Evolutionary conservation across 37 sponge, comb jelly and placozoan genomes (phyloP), one percentile per base, ranked within the genome.

Genomic region (Corticium candelabrum): DNA sequence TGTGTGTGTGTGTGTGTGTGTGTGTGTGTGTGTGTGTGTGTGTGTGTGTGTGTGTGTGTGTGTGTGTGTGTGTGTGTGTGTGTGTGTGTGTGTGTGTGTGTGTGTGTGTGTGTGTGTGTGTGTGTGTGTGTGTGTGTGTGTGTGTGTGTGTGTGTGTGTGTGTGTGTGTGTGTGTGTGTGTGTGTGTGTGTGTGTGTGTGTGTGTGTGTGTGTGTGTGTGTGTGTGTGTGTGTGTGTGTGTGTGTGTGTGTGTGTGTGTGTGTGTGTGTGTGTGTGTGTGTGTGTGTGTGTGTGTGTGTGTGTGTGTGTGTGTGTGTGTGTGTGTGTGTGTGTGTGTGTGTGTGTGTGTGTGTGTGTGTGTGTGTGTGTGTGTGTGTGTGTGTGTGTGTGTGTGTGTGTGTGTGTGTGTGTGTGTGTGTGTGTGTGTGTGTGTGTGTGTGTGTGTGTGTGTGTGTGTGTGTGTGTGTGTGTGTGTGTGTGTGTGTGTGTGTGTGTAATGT

Each of bases 331-430:
- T 43, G 56, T 43, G 56, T 43, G 56, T 43, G 56, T 43, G 56
- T 43, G 56, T 43, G 56, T 43, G 56, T 43, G 56, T 43, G 56
- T 43, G 56, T 43, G 56, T 43, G 56, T 43, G 56, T 43, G 56
- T 43, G 56, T 43, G 56, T 43, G 56, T 43, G 56, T 43, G 56
- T 43, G 77, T 76, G 39, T 3, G 41, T 39, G 3, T 39, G 77
- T 76, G 41, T 36, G 3, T 37, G 77, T 76, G 77, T 2, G 39
- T 77, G 50, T 41, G 67, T 43, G 43, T 41, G 78, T 77, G 77
- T n/a, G 41, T 77, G 50, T 40, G 50, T 39, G 77, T 4, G 77
- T 39, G 41, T 50, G 35, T 3, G 62, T 41, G 56, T 41, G 35
- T 41, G 78, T 50, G 67, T 41, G 62, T 77, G 67, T 43, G 2